Percentiles rank a stretch among this genome's conserved stretches.
Conservation (phyloP, 2,888 invertebrate genomes). For the Orchesellides sinensis region DNA sequence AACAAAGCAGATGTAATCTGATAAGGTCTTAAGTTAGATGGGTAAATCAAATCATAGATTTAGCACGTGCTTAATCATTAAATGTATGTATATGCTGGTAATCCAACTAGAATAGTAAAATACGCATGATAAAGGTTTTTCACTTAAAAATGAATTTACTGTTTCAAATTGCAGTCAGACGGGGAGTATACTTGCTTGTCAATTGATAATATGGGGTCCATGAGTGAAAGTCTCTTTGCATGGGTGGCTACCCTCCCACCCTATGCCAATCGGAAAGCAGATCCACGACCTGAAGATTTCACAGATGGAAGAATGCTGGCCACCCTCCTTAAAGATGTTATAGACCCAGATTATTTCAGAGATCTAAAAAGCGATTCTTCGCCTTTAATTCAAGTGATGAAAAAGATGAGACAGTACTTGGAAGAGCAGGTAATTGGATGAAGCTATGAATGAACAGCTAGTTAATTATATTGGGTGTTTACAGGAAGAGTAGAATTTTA, state of each 20-base stretch:
- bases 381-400: slow-evolving; percentile 70
- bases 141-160: not conserved
- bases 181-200: slow-evolving; percentile 53
- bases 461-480: slow-evolving; percentile 2
- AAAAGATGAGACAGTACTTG: slow-evolving; percentile 73
- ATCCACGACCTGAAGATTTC: slow-evolving; percentile 70
- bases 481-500: slow-evolving; percentile 40
- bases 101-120: no score
- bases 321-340: slow-evolving; percentile 70
- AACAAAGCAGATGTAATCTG: no score
- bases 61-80: no score
- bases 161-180: slow-evolving; percentile 11
- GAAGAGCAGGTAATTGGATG: slow-evolving; percentile 65
- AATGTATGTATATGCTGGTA: no score
- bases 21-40: no score
- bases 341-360: slow-evolving; percentile 71
- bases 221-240: slow-evolving; percentile 71
- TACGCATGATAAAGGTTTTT: no score
- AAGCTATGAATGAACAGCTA: not conserved
- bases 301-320: slow-evolving; percentile 71
- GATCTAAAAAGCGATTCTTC: slow-evolving; percentile 71
- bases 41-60: no score
- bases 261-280: slow-evolving; percentile 50
- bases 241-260: slow-evolving; percentile 72
- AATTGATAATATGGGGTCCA: slow-evolving; percentile 67